Percentiles rank a stretch among this genome's conserved stretches.
These are phyloP conservation scores for Rhyacophila evoluta DNA, from an alignment of 2,888 invertebrate species.

Conservation along the genomic window DNA sequence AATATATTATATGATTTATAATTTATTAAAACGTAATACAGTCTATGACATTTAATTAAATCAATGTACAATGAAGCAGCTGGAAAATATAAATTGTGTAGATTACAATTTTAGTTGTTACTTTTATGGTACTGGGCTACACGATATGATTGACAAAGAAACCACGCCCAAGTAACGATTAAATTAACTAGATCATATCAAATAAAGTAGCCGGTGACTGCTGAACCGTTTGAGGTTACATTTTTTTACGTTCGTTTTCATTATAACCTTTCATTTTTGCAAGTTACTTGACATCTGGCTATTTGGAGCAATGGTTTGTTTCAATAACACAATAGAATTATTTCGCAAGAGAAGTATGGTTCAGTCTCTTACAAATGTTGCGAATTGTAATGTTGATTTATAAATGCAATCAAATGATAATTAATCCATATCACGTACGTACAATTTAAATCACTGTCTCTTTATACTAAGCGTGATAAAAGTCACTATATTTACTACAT, in stretches of 20 bases:
- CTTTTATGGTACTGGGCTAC: no score
- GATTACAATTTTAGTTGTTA: no score
- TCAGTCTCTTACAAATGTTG: no score
- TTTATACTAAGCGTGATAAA: no score
- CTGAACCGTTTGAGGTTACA: neutral
- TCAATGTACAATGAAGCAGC: no score
- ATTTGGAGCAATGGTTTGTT: neutral
- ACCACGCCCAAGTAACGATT: conserved; percentile 11
- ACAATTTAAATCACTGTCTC: no score
- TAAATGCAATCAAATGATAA: neutral
- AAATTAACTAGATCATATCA: conserved; percentile 12
- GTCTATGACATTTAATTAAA: no score
- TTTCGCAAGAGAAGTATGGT: neutral
- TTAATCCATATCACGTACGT: neutral
- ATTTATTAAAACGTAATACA: no score
- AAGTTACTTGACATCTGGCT: neutral
- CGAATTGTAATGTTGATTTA: no score
- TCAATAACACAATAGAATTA: neutral
- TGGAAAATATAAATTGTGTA: no score
- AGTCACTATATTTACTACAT: no score
- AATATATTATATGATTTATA: no score
- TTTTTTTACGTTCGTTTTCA: neutral
- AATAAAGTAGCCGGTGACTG: neutral
- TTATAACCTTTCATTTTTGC: conserved; percentile 24
- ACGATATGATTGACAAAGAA: neutral